Base-by-base conservation (phyloP, 2,113 vertebrate species). In the Peromyscus californicus region DNA sequence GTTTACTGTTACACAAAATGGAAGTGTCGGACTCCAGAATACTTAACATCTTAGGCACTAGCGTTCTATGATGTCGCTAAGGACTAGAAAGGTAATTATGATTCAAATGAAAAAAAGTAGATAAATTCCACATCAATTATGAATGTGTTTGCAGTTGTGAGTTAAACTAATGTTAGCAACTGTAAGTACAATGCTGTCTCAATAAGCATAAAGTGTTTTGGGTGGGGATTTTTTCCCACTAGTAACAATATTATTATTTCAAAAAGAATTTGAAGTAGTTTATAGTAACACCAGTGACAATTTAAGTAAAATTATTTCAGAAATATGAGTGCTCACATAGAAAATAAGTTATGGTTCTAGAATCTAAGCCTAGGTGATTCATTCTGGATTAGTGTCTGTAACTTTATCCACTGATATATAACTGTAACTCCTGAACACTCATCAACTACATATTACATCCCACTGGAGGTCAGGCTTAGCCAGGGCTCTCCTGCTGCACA, bases 261-360 rank as follows among this genome's bases (percentile, higher is more conserved):
- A 42, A 91, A 74, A 91, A 79, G 21, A 17, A 42, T 19, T 70
- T 13, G 16, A 54, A 83, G 1, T 5, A 42, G 11, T 89, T 93
- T 96, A 45, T 94, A 78, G 57, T 67, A 59, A 72, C 39, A 90
- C 17, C 39, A 84, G 7, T 42, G 17, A 54, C 59, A 93, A 90
- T 11, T 26, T 24, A 80, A 80, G 7, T 67, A 94, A 94, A 89
- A 13, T 83, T 83, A 76, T 45, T 57, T 91, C 57, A 83, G 67
- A 93, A 85, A 82, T n/a, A 89, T 45, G 48, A 93, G 17, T 69
- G 12, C 11, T 80, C 54, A 89, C 21, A 57, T 1, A 48, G 72
- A 91, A 93, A 94, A 88, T 7, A 93, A 93, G n/a, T 45, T 57
- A 42, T 90, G 22, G 59, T n/a, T 57, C n/a, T 74, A 74, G 61